Base-by-base conservation (phyloP, 2,797 vertebrate genomes). In the Diceros bicornis region DNA sequence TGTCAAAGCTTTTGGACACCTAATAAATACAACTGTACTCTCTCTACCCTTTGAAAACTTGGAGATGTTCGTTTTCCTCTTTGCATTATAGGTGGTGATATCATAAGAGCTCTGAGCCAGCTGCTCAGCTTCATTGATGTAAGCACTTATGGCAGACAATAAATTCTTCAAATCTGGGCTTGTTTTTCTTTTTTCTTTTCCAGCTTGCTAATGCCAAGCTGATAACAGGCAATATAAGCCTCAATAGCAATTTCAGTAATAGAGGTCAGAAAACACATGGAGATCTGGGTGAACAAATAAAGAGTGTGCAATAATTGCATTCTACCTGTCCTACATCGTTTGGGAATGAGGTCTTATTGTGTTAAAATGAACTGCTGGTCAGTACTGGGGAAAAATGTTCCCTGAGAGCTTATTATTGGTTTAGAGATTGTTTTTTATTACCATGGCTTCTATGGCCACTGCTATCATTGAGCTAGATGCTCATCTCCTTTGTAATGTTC, bases 1-100 rank as follows among this genome's bases (percentile, higher is more conserved):
- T 68, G 34, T 93, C 81, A 88, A 96, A 95, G 62, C 50, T 79
- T 85, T 91, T 92, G 81, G 84, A 94, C 78, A 97, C 71, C 64
- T 81, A 88, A 85, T 88, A 86, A 94, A 88, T 47, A 93, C 27
- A 78, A 94, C 10, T 62, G 5, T 88, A 27, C 52, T 90, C 69
- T 82, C 72, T 88, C 91, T 79, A 62, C 69, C 75, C 44, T 97
- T 90, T 95, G 79, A 94, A 84, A 90, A 92, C 64, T 81, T 29
- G 10, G 69, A 95, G 55, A 61, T 77, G 32, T 13, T 84, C 6
- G 0, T 78, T 90, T 86, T 62, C 57, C 69, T 7, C 29, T 86
- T 75, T 85, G 23, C 59, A 66, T 90, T 95, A 57, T 69, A 95
- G 72, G 96, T 85, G 88, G 75, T 57, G 66, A 62, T 82, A 34